Percentiles rank a stretch among this genome's conserved stretches.
Evolutionary conservation across 2,888 invertebrate species (phyloP).

Genomic region (Beris chalybata): DNA sequence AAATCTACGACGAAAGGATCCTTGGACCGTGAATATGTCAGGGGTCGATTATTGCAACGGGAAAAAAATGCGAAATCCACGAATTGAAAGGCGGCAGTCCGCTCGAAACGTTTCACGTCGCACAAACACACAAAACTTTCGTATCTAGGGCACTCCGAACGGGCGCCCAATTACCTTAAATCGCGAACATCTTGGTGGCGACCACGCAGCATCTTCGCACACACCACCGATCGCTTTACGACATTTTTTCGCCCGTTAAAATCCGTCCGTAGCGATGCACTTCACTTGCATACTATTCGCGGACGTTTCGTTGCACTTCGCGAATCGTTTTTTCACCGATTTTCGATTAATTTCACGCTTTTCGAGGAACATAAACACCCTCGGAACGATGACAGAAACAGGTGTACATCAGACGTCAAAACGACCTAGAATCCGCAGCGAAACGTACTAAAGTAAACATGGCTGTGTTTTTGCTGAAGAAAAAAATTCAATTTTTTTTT

Average conservation of each 20-base stretch:
- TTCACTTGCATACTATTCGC: conserved; percentile 2
- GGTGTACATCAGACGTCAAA: conserved; percentile 44
- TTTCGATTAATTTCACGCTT: conserved; percentile 7
- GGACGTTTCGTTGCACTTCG: conserved; percentile 1
- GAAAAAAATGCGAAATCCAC: too few relatives aligned
- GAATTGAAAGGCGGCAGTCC: too few relatives aligned
- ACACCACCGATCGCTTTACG: conserved; percentile 15
- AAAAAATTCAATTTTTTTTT: not conserved
- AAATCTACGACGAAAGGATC: too few relatives aligned
- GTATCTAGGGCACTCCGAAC: conserved; percentile 23
- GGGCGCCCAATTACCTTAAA: conserved; percentile 42
- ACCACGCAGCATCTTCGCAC: conserved; percentile 32
- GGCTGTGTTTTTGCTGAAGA: conserved; percentile 30
- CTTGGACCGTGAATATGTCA: too few relatives aligned
- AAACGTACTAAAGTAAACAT: conserved; percentile 31
- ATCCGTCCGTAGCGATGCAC: not conserved
- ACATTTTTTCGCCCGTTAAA: conserved; percentile 14
- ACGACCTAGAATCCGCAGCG: conserved; percentile 37
- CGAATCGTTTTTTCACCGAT: conserved; percentile 14
- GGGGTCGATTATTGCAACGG: too few relatives aligned
- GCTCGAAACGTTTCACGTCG: too few relatives aligned
- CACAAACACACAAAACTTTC: conserved; percentile 17
- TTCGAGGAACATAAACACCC: conserved; percentile 46
- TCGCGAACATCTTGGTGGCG: conserved; percentile 42
- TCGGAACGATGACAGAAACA: conserved; percentile 47